Conservation (phyloP, 2,797 vertebrate species). For the Channa striata region DNA sequence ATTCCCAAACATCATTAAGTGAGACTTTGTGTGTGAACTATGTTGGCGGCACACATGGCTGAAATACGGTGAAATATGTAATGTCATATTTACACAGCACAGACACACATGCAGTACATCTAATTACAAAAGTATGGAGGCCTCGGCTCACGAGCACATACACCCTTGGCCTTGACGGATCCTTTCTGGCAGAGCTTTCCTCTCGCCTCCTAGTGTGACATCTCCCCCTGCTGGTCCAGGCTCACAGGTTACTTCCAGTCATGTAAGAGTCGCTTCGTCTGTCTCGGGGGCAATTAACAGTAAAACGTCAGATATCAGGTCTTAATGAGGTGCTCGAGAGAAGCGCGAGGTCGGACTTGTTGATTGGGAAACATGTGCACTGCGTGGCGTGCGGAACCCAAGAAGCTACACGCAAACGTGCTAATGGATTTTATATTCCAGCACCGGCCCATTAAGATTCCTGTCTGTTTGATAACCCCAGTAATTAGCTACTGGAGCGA, state of each 20-base stretch:
- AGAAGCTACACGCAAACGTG: conserved; percentile 16
- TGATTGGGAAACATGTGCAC: conserved; percentile 39
- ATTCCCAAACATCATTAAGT: conserved; percentile 32
- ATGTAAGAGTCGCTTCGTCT: conserved; percentile 9
- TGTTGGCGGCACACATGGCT: conserved; percentile 4
- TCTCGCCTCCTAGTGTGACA: conserved; percentile 55
- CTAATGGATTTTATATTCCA: conserved; percentile 56
- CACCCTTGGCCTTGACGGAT: conserved; percentile 19
- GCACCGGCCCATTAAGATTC: conserved; percentile 65
- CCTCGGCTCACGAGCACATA: conserved; percentile 1
- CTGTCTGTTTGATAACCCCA: conserved; percentile 56
- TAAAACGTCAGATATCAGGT: conserved; percentile 14
- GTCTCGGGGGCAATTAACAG: conserved; percentile 33
- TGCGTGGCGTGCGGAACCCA: conserved; percentile 16
- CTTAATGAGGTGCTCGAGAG: conserved; percentile 26
- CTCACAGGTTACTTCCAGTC: conserved; percentile 23
- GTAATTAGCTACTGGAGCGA: conserved; percentile 65
- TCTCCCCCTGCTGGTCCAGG: conserved; percentile 70
- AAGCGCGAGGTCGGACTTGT: conserved; percentile 18
- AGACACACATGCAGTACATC: conserved; percentile 1
- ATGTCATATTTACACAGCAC: neutral
- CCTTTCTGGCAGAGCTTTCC: conserved; percentile 13
- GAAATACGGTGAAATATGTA: conserved; percentile 8
- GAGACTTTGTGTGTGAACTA: conserved; percentile 8
- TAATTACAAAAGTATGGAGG: conserved; percentile 33